A percentile compares a stretch with the other conserved stretches of the same genome.
phyloP scores from a whole-genome alignment of 2,888 invertebrate genomes.

The Pomacea canaliculata region DNA sequence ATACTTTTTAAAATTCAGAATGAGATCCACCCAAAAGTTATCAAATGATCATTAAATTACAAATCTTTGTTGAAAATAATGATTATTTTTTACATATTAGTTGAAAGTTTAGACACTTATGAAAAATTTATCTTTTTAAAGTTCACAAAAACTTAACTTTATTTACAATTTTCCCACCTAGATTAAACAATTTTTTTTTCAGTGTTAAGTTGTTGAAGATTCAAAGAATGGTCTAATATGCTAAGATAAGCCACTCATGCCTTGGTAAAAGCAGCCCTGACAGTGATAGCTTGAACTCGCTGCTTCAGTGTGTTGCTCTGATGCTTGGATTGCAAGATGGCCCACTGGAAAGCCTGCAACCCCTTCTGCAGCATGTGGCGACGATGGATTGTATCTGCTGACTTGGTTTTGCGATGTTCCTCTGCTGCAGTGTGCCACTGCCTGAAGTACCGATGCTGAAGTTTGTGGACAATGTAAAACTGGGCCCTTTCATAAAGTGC shows the following conservation, averaged over 20 bases:
- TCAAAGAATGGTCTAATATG: too few species aligned
- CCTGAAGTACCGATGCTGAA: conserved; percentile 39
- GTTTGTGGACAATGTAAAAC: conserved; percentile 31
- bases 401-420: conserved; percentile 35
- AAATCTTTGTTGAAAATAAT: too few species aligned
- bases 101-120: too few species aligned
- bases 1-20: neutral
- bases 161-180: too few species aligned
- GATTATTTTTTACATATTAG: too few species aligned
- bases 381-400: conserved; percentile 41
- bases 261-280: conserved; percentile 45
- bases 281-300: conserved; percentile 38
- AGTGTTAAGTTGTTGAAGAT: too few species aligned
- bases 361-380: conserved; percentile 53
- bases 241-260: conserved; percentile 14
- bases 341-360: conserved; percentile 56
- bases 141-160: too few species aligned
- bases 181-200: too few species aligned
- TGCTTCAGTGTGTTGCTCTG: conserved; percentile 48
- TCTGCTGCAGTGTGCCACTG: conserved; percentile 41
- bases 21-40: too few species aligned
- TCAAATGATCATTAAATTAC: too few species aligned
- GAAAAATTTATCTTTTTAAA: too few species aligned
- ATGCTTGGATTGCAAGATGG: conserved; percentile 52
- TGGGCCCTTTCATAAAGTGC: conserved; percentile 24